Evolutionary conservation across 1,140 invertebrate genomes (phyloP).

Genomic region (Pseudoatta argentina): DNA sequence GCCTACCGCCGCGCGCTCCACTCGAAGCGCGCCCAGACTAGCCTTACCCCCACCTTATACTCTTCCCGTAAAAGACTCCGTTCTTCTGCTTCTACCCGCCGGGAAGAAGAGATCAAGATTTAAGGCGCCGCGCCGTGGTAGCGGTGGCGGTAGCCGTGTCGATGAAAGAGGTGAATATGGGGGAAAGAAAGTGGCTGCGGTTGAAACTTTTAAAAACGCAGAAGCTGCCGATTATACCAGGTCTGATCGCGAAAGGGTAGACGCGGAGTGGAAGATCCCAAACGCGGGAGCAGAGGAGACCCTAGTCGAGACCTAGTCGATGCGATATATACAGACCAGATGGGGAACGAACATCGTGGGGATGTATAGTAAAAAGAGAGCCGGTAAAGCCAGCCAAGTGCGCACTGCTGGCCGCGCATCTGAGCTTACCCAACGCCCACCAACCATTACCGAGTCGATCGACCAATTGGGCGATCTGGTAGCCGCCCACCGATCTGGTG

Average conservation of each 20-base stretch:
- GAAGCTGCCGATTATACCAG: conserved; percentile 35
- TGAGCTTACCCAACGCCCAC: conserved; percentile 82
- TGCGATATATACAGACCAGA: background rate
- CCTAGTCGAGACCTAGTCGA: conserved; percentile 22
- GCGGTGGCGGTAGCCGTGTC: background rate
- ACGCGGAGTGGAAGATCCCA: conserved; percentile 26
- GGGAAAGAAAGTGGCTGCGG: conserved; percentile 8
- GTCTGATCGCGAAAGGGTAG: conserved; percentile 40
- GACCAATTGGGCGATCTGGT: conserved; percentile 84
- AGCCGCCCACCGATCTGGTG: conserved; percentile 82
- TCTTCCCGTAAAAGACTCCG: conserved; percentile 47
- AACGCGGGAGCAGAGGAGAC: background rate
- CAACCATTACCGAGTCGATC: conserved; percentile 84
- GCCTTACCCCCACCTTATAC: conserved; percentile 82
- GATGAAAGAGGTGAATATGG: conserved; percentile 29
- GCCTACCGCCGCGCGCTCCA: conserved; percentile 83
- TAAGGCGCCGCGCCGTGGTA: conserved; percentile 72
- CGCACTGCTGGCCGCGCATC: conserved; percentile 81
- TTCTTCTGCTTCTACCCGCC: conserved; percentile 18
- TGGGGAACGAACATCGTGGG: conserved; percentile 25
- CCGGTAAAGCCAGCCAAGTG: conserved; percentile 75
- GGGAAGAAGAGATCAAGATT: conserved; percentile 85
- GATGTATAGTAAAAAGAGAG: conserved; percentile 47
- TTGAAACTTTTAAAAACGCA: conserved; percentile 17
- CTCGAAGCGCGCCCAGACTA: conserved; percentile 85